These are phyloP conservation scores for Vanacampus margaritifer DNA, from an alignment of 2,113 vertebrate species.

Conservation along the genomic window DNA sequence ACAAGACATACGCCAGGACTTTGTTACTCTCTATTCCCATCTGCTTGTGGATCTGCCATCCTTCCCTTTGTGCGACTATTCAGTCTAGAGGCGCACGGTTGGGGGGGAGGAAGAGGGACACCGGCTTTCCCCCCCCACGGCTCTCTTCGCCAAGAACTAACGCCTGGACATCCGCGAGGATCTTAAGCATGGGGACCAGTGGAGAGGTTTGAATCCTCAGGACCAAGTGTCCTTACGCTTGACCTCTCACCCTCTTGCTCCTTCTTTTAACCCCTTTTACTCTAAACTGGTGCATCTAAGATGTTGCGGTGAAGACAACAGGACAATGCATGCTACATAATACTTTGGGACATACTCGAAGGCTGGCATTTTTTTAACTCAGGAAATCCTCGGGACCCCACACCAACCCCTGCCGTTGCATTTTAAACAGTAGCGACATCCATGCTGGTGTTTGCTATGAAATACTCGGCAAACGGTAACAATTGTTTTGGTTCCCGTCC, in stretches of 20 bases:
- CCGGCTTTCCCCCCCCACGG: slow-evolving; percentile 49
- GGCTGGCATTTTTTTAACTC: too few relatives aligned
- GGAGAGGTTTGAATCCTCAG: slow-evolving; percentile 4
- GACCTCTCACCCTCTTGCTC: slow-evolving; percentile 23
- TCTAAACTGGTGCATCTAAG: too few relatives aligned
- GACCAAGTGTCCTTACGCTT: slow-evolving; percentile 13
- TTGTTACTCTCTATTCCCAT: neutral
- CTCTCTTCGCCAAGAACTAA: slow-evolving; percentile 50
- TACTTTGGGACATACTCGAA: too few relatives aligned
- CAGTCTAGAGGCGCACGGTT: slow-evolving; percentile 46
- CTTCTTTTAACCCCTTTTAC: too few relatives aligned
- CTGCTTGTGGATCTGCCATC: slow-evolving; percentile 12
- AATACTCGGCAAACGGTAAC: too few relatives aligned
- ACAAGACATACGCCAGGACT: neutral
- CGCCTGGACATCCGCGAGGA: slow-evolving; percentile 24
- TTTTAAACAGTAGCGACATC: too few relatives aligned
- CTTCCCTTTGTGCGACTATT: slow-evolving; percentile 22
- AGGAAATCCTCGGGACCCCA: too few relatives aligned
- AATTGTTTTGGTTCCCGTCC: too few relatives aligned
- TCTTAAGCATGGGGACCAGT: slow-evolving; percentile 14
- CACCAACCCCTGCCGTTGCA: too few relatives aligned
- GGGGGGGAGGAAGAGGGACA: slow-evolving; percentile 53
- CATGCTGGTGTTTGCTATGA: too few relatives aligned
- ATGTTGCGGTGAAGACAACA: too few relatives aligned
- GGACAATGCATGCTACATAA: too few relatives aligned